These are phyloP conservation scores for Drosophila arizonae DNA, from an alignment of 1,140 invertebrate species.

Conservation along the genomic window DNA sequence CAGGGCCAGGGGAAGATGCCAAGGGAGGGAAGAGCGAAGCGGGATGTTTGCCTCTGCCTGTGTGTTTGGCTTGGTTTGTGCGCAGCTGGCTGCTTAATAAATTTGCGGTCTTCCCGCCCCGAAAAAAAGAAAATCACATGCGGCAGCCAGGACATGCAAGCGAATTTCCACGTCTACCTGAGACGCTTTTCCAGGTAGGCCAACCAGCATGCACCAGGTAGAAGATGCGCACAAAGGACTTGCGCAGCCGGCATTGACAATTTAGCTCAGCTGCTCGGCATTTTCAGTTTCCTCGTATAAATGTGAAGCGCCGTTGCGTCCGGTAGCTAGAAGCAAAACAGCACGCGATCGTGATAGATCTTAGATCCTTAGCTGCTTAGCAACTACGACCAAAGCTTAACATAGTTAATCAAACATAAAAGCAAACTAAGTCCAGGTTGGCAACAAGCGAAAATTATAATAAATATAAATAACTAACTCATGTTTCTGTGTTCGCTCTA, in stretches of 20 bases:
- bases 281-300: constrained; percentile 37
- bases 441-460: neutral
- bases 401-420: constrained; percentile 49
- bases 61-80: neutral
- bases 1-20: neutral
- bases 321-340: constrained; percentile 67
- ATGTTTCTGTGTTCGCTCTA: neutral
- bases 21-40: no score
- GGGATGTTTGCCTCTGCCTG: neutral
- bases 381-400: constrained; percentile 61
- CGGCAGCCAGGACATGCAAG: constrained; percentile 47
- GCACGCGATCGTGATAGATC: constrained; percentile 73
- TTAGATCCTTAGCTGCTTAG: constrained; percentile 69
- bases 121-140: constrained; percentile 45
- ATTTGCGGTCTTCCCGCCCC: constrained; percentile 80
- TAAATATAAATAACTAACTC: constrained; percentile 6
- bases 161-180: constrained; percentile 67
- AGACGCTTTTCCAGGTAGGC: constrained; percentile 68
- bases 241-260: constrained; percentile 41
- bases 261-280: constrained; percentile 49
- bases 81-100: constrained; percentile 66
- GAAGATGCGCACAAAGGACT: constrained; percentile 35
- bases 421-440: constrained; percentile 56
- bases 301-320: constrained; percentile 17
- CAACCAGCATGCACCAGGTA: constrained; percentile 43